Evolutionary conservation across 2,113 vertebrate species (phyloP), one percentile per base, ranked within the genome.

Genomic region (Willisornis vidua): DNA sequence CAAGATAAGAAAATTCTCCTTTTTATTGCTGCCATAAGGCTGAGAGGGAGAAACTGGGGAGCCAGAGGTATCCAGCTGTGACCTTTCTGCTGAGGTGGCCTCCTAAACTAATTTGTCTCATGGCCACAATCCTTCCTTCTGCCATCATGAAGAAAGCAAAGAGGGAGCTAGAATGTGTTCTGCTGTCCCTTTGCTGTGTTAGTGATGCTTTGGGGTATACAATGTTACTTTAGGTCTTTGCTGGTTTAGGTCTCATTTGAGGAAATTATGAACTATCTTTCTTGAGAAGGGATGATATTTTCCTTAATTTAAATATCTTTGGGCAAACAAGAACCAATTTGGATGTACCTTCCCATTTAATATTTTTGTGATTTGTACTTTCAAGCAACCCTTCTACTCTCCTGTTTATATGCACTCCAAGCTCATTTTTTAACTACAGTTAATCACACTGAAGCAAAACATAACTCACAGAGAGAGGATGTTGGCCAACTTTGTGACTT

Each of bases 251-350:
- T 26, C 57, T 92, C 43, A 37, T 54, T 78, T 86, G 41, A 77
- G 45, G 73, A 77, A 93, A 84, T 52, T 16, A 72, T 26, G 49
- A 81, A 66, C 77, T 61, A 48, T 85, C 39, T 71, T 91, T 90
- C 90, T 80, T 52, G 79, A 92, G 73, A 86, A 94, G 28, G 15
- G 83, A 93, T 88, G 73, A 25, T 93, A 78, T 78, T 92, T 88
- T 73, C 72, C 52, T 92, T 92, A 85, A 84, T 86, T 96, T 90
- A 92, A 95, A 86, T 74, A 89, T 45, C 86, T 96, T 94, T 95
- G 94, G 93, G 92, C 90, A 96, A 97, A 95, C 92, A 94, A 94
- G 77, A 51, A 96, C 89, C 96, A 94, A 49, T 92, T 85, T 91
- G 89, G 84, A 92, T 94, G 84, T 87, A 19, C 41, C 94, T 95